phyloP scores from a whole-genome alignment of 2,113 vertebrate genomes.

The Centropus unirufus region DNA sequence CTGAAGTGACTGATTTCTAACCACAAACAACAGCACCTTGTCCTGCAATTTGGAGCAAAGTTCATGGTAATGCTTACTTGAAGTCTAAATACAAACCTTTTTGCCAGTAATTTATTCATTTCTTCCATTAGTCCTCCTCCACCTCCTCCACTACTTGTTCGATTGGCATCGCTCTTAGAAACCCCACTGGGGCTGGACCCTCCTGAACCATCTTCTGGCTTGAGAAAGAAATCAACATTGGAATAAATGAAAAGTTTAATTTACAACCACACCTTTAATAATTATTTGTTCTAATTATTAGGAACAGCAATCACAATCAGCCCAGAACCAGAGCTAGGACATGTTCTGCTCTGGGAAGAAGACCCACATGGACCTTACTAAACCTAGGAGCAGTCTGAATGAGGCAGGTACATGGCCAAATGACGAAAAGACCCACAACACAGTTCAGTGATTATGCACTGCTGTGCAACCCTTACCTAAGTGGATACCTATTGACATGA shows the following conservation, averaged over 20 bases:
- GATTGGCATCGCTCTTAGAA: slow-evolving; percentile 92
- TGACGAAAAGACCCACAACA: not conserved
- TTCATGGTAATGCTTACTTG: not conserved
- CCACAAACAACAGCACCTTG: not conserved
- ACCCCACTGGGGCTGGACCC: slow-evolving; percentile 86
- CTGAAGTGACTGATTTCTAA: not conserved
- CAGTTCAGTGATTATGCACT: not conserved
- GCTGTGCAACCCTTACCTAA: not conserved
- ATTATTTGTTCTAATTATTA: not conserved
- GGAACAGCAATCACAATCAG: not conserved
- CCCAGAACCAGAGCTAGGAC: not conserved
- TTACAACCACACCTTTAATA: not conserved
- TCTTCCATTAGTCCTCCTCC: slow-evolving; percentile 98
- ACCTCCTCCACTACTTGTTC: slow-evolving; percentile 87
- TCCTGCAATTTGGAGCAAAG: not conserved
- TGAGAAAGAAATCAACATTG: slow-evolving; percentile 7
- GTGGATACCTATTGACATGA: not conserved
- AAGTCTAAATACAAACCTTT: slow-evolving; percentile 83
- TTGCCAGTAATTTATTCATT: slow-evolving; percentile 98
- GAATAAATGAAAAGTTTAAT: not conserved
- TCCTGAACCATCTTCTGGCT: slow-evolving; percentile 93
- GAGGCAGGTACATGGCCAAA: not conserved
- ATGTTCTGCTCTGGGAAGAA: not conserved
- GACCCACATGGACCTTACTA: not conserved
- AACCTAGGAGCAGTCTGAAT: not conserved